Evolutionary conservation across 2,113 vertebrate genomes (phyloP), one percentile per base, ranked within the genome.

Genomic region (Talpa occidentalis): DNA sequence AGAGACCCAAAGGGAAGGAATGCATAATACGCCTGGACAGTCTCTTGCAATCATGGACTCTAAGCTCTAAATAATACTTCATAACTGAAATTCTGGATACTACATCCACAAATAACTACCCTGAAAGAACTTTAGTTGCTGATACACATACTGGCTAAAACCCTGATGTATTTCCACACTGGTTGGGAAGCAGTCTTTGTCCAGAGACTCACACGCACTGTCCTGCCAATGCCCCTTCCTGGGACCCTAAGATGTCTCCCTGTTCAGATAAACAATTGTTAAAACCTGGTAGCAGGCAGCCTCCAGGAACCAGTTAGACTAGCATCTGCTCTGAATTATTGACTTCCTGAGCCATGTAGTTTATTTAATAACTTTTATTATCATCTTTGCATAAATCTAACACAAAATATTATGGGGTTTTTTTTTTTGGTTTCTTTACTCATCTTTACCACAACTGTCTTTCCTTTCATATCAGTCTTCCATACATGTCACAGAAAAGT

Each of bases 311-410:
- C 69, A 59, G 30, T 12, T 4, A 30, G 74, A 21, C 54, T 81
- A 6, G 17, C 19, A 67, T 59, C 37, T 93, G 15, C 52, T 93
- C 56, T 92, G 64, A 93, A 42, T 76, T 67, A 35, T 74, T 37
- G 77, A 77, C 35, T 86, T 90, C 16, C 40, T 94, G 44, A 80
- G 49, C 40, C 30, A 40, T 35, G 40, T 7, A 42, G 16, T 28
- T 54, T 42, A 80, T 10, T 85, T 88, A 73, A n/a, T 72, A 73
- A 73, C 17, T 60, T 78, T 82, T 74, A 54, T n/a, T 49, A 21
- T 28, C 6, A 62, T 4, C 10, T 56, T 77, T 92, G n/a, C 42
- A 72, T 52, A 66, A 78, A 64, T 44, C 37, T 37, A 37, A 59
- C 66, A 49, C 32, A 22, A 69, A 84, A 21, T 37, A 52, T 2